Base-by-base conservation (phyloP, 2,113 vertebrate genomes). In the Siphamia tubifer region DNA sequence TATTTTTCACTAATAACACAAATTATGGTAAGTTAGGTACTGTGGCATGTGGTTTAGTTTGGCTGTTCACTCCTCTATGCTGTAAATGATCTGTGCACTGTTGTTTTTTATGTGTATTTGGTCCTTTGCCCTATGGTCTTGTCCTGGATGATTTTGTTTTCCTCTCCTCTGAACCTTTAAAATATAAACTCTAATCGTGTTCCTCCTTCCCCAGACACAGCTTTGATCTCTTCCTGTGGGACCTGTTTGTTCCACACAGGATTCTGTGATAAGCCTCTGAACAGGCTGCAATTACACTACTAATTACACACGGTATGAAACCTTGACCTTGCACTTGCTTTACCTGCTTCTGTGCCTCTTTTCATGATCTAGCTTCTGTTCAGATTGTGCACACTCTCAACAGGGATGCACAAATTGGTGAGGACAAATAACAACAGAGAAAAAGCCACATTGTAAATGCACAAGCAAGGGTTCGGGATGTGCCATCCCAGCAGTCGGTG, bases 191-290 rank as follows among this genome's bases (percentile, higher is more conserved):
- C 43, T 77, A 72, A 72, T 63, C 6, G 48, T 70, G 56, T 82
- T 58, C 47, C 53, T 79, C 32, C 55, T 25, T 81, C 76, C 74
- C 75, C 66, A 67, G 68, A 68, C 63, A 9, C 58, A 57, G 60
- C 78, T 85, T 87, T 81, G 74, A 84, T 89, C 65, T 74, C 64
- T 40, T 82, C 81, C 81, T 72, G 60, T 82, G 82, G 77, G 85
- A 89, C 67, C 53, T 61, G 51, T 78, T 74, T 71, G 62, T 79
- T 63, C 64, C 81, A 74, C 66, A 66, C 68, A 66, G 43, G 62
- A 68, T 70, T 66, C 58, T 72, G 53, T 27, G 65, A 78, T 82
- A 68, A 75, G 63, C 60, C 47, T 74, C 10, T 47, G 55, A 86
- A 72, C 60, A 62, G 51, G 68, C 68, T 54, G 45, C 70, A 81